Conservation (phyloP, 2,797 vertebrate genomes). For the Enteromius afrohamiltoni region DNA sequence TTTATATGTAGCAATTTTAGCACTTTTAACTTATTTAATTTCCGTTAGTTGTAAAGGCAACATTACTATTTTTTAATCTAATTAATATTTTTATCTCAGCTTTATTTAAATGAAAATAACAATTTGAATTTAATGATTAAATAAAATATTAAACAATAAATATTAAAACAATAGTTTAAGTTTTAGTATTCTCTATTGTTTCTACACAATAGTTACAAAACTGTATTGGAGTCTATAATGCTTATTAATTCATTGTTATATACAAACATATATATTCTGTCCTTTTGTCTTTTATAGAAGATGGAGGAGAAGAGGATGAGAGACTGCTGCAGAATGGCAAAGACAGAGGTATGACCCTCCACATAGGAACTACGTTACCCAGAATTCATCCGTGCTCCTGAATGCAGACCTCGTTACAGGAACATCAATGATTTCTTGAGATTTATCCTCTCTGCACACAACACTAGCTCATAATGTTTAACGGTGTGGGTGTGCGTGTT, state of each 20-base stretch:
- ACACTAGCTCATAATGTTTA: conserved; percentile 50
- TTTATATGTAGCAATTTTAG: neutral
- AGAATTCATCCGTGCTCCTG: conserved; percentile 25
- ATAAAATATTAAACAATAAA: too few relatives aligned
- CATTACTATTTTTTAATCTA: too few relatives aligned
- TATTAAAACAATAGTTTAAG: too few relatives aligned
- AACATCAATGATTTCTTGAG: neutral
- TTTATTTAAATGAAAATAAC: too few relatives aligned
- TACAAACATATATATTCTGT: neutral
- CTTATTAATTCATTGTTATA: neutral
- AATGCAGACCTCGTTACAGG: neutral
- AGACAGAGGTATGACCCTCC: conserved; percentile 81
- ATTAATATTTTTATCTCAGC: too few relatives aligned
- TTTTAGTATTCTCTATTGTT: neutral
- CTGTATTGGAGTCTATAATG: neutral
- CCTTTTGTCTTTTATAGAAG: conserved; percentile 71
- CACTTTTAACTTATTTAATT: too few relatives aligned
- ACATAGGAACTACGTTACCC: conserved; percentile 30
- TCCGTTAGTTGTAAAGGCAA: too few relatives aligned
- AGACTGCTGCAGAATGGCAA: conserved; percentile 89
- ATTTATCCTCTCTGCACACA: conserved; percentile 19
- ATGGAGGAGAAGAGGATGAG: conserved; percentile 84
- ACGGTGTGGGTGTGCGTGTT: neutral
- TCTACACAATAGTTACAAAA: neutral
- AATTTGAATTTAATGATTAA: too few relatives aligned